phyloP scores from a whole-genome alignment of 2,113 vertebrate genomes.

The Myotis davidii region DNA sequence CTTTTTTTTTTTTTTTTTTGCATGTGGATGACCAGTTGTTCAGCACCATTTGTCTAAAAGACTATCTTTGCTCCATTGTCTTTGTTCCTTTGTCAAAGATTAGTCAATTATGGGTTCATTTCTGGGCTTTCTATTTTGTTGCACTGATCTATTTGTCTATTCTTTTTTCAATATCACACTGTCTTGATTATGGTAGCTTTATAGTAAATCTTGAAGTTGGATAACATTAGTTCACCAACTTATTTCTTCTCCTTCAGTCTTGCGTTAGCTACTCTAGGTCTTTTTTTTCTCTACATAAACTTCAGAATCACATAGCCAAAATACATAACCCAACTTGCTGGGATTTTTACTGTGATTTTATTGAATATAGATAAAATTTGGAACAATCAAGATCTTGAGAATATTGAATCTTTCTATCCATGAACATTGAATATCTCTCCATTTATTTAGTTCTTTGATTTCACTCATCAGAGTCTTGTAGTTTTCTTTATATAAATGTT shows the following conservation, averaged over 20 bases:
- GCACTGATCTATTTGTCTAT: background rate
- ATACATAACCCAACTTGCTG: background rate
- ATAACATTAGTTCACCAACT: background rate
- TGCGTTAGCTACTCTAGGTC: background rate
- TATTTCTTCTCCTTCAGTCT: background rate
- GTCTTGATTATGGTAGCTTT: background rate
- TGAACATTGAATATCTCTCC: background rate
- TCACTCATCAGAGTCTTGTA: background rate
- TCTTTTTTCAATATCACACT: background rate
- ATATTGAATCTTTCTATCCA: background rate
- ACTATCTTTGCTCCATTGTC: background rate
- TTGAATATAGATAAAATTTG: background rate
- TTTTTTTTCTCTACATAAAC: background rate
- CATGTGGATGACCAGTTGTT: background rate
- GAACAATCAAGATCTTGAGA: background rate
- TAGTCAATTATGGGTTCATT: background rate
- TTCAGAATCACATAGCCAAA: background rate
- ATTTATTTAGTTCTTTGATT: background rate
- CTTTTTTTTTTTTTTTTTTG: background rate
- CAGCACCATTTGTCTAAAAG: background rate
- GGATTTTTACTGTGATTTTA: background rate
- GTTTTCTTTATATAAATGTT: background rate
- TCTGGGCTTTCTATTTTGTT: background rate
- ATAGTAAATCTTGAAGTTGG: background rate
- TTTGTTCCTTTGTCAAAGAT: background rate